Evolutionary conservation across 2,888 invertebrate species (phyloP).

Genomic region (Luperina nickerlii): DNA sequence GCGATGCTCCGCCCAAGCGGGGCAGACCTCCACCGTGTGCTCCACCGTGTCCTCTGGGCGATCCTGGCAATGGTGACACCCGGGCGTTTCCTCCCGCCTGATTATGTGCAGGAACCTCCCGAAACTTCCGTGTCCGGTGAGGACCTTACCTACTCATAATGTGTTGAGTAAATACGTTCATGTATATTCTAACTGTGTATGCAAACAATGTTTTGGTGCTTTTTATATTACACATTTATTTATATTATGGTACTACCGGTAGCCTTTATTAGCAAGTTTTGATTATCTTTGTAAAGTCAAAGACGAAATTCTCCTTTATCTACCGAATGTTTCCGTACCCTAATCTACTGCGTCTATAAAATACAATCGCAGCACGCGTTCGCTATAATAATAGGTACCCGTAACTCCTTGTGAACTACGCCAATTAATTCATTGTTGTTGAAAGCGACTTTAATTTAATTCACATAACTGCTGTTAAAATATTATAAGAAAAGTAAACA

Average conservation of each 20-base stretch:
- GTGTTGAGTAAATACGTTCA: conserved; percentile 26
- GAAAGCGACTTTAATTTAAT: conserved; percentile 28
- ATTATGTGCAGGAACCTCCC: no score
- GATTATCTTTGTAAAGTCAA: conserved; percentile 33
- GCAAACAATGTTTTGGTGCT: conserved; percentile 17
- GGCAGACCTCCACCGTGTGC: no score
- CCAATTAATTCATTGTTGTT: conserved; percentile 33
- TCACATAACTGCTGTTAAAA: conserved; percentile 26
- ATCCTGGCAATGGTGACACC: no score
- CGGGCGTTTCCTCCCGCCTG: no score
- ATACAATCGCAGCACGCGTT: conserved; percentile 27
- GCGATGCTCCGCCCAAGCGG: no score
- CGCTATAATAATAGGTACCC: conserved; percentile 9
- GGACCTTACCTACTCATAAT: conserved; percentile 47
- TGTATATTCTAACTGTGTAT: conserved; percentile 13
- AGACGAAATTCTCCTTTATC: conserved; percentile 15
- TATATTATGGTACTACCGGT: not conserved
- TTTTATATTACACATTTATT: conserved; percentile 10
- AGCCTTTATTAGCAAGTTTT: conserved; percentile 9
- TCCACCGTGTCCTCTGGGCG: no score
- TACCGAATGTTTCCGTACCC: conserved; percentile 35
- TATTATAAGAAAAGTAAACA: conserved; percentile 36
- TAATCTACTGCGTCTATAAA: not conserved
- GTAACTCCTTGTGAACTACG: conserved; percentile 18
- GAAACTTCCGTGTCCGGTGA: no score